Evolutionary conservation across 2,888 invertebrate species (phyloP), one percentile per base, ranked within the genome.

Genomic region (Drosophila tanythrix): DNA sequence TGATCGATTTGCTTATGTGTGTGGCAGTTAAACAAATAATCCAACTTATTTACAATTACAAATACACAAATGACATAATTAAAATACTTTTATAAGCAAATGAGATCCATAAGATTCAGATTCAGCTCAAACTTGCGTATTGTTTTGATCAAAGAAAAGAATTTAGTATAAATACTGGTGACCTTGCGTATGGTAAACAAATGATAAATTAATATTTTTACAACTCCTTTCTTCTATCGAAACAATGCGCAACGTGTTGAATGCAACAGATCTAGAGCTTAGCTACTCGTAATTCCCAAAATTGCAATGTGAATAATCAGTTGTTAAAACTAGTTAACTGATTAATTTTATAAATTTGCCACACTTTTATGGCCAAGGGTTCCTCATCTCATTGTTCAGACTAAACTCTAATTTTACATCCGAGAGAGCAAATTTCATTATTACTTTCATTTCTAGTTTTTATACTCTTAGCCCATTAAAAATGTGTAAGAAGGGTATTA

Each of bases 41-140:
- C 38, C n/a, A 50, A 18, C 33, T n/a, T 10, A 10, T 2, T 11
- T 40, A 21, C 21, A 11, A 51, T 31, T 25, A 35, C 5, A 43
- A 21, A 21, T 18, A 18, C 11, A 25, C 55, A 56, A 11, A 5
- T 10, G 10, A 59, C 10, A 31, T 55, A 53, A 35, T 72, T 56
- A n/a, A 25, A 29, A 38, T 59, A 43, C 65, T 67, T 77, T 3
- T 7, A 21, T 35, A n/a, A 25, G 11, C 15, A 5, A 8, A 67
- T 36, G 48, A 15, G 70, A 58, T 67, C 52, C 66, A 77, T 79
- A 79, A 66, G 51, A 38, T 27, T 27, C 27, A 4, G 27, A 27
- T 27, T 53, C 10, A 53, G 15, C 21, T 1, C 15, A n/a, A 31
- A 31, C 31, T 31, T 31, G 31, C 31, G 31, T 15, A 18, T 25